Conservation (phyloP, 2,888 invertebrate species). For the Polietes domitor region DNA sequence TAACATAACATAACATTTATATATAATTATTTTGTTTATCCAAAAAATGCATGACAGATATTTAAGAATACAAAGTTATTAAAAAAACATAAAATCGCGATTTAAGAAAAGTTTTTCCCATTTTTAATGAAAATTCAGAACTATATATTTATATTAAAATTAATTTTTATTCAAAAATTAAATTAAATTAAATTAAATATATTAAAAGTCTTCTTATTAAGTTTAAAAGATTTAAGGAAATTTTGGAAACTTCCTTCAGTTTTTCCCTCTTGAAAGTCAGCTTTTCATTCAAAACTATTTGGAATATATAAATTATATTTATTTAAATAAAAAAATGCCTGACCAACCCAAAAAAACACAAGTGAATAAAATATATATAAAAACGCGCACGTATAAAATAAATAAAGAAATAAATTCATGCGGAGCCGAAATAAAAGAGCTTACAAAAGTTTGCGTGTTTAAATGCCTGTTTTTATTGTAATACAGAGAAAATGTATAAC, state of each 20-base stretch:
- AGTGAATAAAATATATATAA: not conserved
- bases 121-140: no score
- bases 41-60: no score
- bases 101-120: no score
- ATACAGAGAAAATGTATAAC: conserved; percentile 33
- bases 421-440: conserved; percentile 25
- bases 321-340: not conserved
- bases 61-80: no score
- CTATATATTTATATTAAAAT: no score
- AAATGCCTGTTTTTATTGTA: conserved; percentile 53
- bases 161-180: no score
- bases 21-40: not conserved
- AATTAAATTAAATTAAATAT: no score
- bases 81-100: not conserved
- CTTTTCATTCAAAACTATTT: not conserved
- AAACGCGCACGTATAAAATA: conserved; percentile 27
- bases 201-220: no score
- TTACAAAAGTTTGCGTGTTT: conserved; percentile 49
- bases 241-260: no score
- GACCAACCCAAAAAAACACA: not conserved
- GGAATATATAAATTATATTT: not conserved
- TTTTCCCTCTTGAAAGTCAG: no score
- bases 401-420: conserved; percentile 37
- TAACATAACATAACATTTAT: not conserved
- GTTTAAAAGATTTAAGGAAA: no score